A percentile compares a stretch with the other conserved stretches of the same genome.
These are phyloP conservation scores for Polydrusus tereticollis DNA, from an alignment of 2,888 invertebrate species.

Conservation along the genomic window DNA sequence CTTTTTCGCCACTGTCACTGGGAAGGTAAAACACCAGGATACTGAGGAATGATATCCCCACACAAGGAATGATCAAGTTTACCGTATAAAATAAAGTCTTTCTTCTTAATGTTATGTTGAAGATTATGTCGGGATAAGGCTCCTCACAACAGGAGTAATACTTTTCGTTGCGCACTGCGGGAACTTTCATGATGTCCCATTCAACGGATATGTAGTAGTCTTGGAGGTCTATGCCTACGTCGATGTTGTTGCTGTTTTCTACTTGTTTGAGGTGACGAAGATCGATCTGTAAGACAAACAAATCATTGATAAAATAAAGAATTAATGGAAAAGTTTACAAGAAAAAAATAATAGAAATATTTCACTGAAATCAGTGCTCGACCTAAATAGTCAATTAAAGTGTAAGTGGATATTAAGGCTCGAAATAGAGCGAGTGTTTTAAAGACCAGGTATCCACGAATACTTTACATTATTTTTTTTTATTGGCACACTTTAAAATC, in stretches of 20 bases:
- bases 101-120: slow-evolving; percentile 93
- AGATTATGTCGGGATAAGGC: slow-evolving; percentile 97
- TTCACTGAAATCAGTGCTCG: too few species aligned
- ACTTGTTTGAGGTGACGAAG: slow-evolving; percentile 89
- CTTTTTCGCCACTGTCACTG: slow-evolving; percentile 97
- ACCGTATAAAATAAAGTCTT: slow-evolving; percentile 98
- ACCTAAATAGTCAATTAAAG: too few species aligned
- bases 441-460: too few species aligned
- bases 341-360: too few species aligned
- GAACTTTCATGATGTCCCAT: slow-evolving; percentile 97
- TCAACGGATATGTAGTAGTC: slow-evolving; percentile 98
- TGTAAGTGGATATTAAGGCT: too few species aligned
- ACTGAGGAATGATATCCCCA: slow-evolving; percentile 96
- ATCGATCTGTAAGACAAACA: slow-evolving; percentile 78
- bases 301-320: too few species aligned
- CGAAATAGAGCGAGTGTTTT: too few species aligned
- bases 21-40: slow-evolving; percentile 98
- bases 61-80: slow-evolving; percentile 96
- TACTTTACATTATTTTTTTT: too few species aligned
- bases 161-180: slow-evolving; percentile 90
- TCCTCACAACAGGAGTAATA: slow-evolving; percentile 98
- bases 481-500: too few species aligned
- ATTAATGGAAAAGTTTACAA: too few species aligned
- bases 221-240: slow-evolving; percentile 91
- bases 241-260: slow-evolving; percentile 89